Base-by-base conservation (phyloP, 2,113 vertebrate species). In the Prolemur simus region DNA sequence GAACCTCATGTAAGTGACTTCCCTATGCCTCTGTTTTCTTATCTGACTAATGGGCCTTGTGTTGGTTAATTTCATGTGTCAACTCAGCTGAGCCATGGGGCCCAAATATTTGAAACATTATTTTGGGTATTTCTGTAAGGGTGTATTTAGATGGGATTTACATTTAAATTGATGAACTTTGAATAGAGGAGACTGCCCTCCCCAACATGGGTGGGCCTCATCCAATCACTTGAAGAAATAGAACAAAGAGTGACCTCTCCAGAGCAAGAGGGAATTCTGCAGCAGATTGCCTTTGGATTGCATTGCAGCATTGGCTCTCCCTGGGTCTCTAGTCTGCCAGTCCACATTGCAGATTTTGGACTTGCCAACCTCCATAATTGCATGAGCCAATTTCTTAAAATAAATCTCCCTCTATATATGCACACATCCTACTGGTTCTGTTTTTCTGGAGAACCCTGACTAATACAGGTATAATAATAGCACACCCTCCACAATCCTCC, bases 241-340 rank as follows among this genome's bases (percentile, higher is more conserved):
- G 27, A 69, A 29, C 0, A 3, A 15, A 58, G 49, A n/a, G 3
- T 13, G 15, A 10, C 6, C 1, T 47, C 29, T 39, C 5, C 12
- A 1, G 60, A n/a, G 23, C n/a, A 80, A 34, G 49, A 10, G 5
- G n/a, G 25, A 68, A 39, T 73, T 63, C n/a, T 42, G n/a, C n/a
- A n/a, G n/a, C n/a, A n/a, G n/a, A n/a, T n/a, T n/a, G n/a, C n/a
- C n/a, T n/a, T n/a, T n/a, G n/a, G n/a, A n/a, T n/a, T n/a, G n/a
- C n/a, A n/a, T n/a, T n/a, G n/a, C n/a, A n/a, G n/a, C n/a, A n/a
- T n/a, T n/a, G n/a, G n/a, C n/a, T n/a, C n/a, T n/a, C n/a, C n/a
- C n/a, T n/a, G n/a, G n/a, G n/a, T n/a, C n/a, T n/a, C n/a, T n/a
- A n/a, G n/a, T 25, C 49, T 90, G 45, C 8, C 20, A 23, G 12